Conservation (phyloP, 2,888 invertebrate species). For the Tenthredo scrophulariae region DNA sequence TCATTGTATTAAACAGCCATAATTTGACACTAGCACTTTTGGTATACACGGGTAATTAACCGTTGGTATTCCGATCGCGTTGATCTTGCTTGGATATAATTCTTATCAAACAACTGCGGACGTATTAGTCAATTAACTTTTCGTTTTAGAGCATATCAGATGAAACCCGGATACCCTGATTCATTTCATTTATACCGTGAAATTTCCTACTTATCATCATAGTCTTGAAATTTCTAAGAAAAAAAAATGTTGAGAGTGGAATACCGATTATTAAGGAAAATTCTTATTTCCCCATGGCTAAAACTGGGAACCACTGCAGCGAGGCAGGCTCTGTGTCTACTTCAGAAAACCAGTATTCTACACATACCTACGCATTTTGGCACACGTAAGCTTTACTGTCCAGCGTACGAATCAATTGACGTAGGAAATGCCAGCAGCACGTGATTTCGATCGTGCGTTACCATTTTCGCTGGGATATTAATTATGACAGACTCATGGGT, state of each 20-base stretch:
- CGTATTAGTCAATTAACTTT: neutral
- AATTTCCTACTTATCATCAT: neutral
- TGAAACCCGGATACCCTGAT: neutral
- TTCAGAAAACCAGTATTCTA: slow-evolving; percentile 49
- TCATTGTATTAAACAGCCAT: neutral
- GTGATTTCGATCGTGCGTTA: slow-evolving; percentile 29
- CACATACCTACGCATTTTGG: slow-evolving; percentile 6
- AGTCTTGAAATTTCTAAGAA: neutral
- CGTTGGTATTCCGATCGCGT: neutral
- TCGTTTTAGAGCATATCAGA: neutral
- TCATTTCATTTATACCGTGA: neutral
- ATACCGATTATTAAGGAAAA: neutral
- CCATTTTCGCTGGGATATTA: neutral
- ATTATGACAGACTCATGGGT: neutral
- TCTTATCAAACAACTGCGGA: neutral
- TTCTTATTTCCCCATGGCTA: neutral
- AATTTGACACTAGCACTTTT: neutral
- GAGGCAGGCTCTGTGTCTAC: slow-evolving; percentile 31
- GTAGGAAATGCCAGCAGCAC: slow-evolving; percentile 26
- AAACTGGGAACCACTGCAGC: slow-evolving; percentile 37
- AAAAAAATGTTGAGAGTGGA: neutral
- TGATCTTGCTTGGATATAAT: neutral
- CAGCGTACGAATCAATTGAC: slow-evolving; percentile 26
- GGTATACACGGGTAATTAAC: neutral
- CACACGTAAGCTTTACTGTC: neutral